These are phyloP conservation scores for Crambe crambe DNA, from an alignment of 37 sponge, comb jelly and placozoan species.

Conservation along the genomic window DNA sequence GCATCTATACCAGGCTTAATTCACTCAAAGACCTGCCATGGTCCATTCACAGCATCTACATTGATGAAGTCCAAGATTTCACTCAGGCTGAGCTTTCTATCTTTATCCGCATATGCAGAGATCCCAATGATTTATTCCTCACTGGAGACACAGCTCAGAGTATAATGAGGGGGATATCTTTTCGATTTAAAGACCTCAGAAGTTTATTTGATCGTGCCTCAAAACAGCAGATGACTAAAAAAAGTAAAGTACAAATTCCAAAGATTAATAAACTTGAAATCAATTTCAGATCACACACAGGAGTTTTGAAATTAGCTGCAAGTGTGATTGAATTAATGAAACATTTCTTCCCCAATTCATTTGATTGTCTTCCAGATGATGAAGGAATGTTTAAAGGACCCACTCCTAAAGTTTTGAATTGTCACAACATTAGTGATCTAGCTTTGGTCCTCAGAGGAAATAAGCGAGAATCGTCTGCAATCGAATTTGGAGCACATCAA, in stretches of 20 bases:
- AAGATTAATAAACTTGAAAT: constrained; percentile 45
- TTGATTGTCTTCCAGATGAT: constrained; percentile 66
- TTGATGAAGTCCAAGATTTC: constrained; percentile 90
- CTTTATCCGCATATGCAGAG: constrained; percentile 36
- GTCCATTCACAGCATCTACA: constrained; percentile 60
- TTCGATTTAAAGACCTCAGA: constrained; percentile 72
- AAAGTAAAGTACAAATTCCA: constrained; percentile 27
- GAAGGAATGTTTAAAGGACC: constrained; percentile 64
- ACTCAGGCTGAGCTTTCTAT: constrained; percentile 83
- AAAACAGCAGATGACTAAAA: background rate
- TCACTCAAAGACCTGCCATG: constrained; percentile 26
- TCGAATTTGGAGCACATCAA: constrained; percentile 90
- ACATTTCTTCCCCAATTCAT: constrained; percentile 50
- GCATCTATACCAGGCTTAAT: constrained; percentile 42
- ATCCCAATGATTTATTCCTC: constrained; percentile 72
- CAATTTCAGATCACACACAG: constrained; percentile 83
- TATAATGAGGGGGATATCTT: constrained; percentile 83
- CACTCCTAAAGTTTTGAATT: constrained; percentile 45
- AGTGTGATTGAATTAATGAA: constrained; percentile 66
- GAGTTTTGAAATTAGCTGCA: constrained; percentile 66
- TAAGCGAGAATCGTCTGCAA: constrained; percentile 45
- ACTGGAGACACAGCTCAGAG: constrained; percentile 88
- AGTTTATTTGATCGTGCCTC: constrained; percentile 50
- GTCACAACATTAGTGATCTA: constrained; percentile 42
- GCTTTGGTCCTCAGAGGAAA: constrained; percentile 59